phyloP scores from a whole-genome alignment of 30 jellyfish, hydroid and myxozoan species.

The Chrysaora quinquecirrha region DNA sequence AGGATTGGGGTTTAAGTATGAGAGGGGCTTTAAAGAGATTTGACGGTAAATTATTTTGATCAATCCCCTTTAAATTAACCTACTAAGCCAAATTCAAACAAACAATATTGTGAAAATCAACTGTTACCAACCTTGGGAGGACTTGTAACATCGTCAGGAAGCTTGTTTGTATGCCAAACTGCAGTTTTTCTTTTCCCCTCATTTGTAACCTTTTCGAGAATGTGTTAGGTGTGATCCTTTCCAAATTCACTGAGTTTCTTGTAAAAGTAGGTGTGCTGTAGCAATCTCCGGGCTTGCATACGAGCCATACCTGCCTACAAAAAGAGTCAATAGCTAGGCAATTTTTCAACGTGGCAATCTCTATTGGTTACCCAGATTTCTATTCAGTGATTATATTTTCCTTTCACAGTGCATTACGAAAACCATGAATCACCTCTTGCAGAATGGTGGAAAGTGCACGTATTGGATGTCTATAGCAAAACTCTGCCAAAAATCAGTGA shows the following conservation, averaged over 20 bases:
- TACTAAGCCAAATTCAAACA: not conserved
- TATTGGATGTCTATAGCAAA: no score
- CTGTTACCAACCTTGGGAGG: slow-evolving; percentile 2
- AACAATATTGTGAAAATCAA: not conserved
- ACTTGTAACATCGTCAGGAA: not conserved
- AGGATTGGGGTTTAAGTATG: not conserved
- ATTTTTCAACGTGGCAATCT: no score
- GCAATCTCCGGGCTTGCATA: not conserved
- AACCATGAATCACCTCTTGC: no score
- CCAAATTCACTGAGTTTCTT: slow-evolving; percentile 1
- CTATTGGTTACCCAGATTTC: no score
- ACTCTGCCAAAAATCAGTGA: no score
- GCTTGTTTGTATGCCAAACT: not conserved
- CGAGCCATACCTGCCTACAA: slow-evolving; percentile 6
- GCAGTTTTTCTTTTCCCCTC: slow-evolving; percentile 4
- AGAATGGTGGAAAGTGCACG: not conserved
- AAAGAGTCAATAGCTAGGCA: no score
- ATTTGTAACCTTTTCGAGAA: not conserved
- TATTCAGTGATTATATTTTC: no score
- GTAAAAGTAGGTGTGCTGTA: not conserved
- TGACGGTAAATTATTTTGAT: not conserved
- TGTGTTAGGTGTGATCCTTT: not conserved
- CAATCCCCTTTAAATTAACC: slow-evolving; percentile 1
- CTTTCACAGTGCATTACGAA: no score
- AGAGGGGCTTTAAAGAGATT: not conserved